A percentile compares a stretch with the other conserved stretches of the same genome.
phyloP scores from a whole-genome alignment of 2,797 vertebrate genomes.

The Phrynocephalus forsythii region DNA sequence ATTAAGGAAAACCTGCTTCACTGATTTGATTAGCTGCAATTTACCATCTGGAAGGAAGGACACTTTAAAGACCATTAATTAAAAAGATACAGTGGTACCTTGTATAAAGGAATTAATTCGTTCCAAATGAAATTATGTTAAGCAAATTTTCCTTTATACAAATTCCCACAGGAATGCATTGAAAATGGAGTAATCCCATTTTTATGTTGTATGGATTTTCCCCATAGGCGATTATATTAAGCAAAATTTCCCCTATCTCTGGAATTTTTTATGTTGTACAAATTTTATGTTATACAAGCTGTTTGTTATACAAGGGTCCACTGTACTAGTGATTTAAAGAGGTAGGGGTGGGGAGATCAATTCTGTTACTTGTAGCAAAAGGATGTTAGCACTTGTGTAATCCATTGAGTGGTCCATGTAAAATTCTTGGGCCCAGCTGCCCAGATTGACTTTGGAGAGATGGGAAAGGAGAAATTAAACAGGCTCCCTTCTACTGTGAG shows the following conservation, averaged over 20 bases:
- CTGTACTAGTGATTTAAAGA: neutral
- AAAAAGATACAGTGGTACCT: too few species aligned
- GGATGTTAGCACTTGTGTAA: neutral
- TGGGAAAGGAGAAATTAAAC: neutral
- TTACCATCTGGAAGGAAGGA: constrained; percentile 12
- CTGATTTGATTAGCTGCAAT: constrained; percentile 11
- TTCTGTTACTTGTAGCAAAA: constrained; percentile 5
- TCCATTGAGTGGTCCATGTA: neutral
- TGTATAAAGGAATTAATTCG: too few species aligned
- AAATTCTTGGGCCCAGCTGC: constrained; percentile 19
- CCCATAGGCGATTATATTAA: too few species aligned
- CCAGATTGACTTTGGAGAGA: neutral
- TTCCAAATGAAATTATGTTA: too few species aligned
- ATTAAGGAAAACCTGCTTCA: constrained; percentile 9
- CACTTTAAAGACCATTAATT: neutral
- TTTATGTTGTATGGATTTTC: too few species aligned
- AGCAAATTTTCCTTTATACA: too few species aligned
- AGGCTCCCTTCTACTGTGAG: neutral
- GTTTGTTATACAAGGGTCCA: too few species aligned
- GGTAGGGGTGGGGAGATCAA: neutral
- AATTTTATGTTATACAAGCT: too few species aligned
- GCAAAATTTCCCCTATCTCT: too few species aligned
- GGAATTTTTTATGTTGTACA: too few species aligned
- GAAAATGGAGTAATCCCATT: too few species aligned
- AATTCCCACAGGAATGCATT: too few species aligned